Conservation (phyloP, 2,113 vertebrate species). For the Lamprotornis superbus region DNA sequence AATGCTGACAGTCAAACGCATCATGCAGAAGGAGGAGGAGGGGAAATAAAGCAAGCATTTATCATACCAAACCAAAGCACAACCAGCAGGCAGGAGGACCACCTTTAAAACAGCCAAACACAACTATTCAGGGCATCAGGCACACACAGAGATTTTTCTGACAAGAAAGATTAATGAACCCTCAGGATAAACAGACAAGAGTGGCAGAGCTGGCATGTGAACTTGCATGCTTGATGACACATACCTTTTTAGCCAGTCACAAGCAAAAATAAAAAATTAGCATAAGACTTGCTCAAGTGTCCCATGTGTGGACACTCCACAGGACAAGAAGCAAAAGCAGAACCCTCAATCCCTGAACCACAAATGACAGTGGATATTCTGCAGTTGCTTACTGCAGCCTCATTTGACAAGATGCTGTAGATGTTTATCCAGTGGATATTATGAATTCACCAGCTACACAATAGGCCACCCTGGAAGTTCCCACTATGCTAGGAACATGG, state of each 20-base stretch:
- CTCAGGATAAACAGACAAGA: background rate
- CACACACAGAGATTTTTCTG: background rate
- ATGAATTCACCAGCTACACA: conserved; percentile 39
- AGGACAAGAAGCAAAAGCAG: background rate
- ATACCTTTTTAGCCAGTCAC: background rate
- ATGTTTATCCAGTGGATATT: conserved; percentile 40
- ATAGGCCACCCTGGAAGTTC: conserved; percentile 48
- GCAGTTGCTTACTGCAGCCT: background rate
- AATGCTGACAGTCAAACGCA: conserved; percentile 33
- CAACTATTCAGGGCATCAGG: background rate
- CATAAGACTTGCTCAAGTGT: background rate
- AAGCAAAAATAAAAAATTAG: conserved; percentile 18
- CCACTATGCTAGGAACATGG: background rate
- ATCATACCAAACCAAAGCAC: background rate
- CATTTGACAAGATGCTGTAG: conserved; percentile 28
- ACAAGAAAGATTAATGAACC: background rate
- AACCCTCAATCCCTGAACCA: background rate
- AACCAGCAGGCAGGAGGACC: background rate
- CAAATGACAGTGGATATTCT: background rate
- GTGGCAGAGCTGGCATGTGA: background rate
- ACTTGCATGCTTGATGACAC: background rate
- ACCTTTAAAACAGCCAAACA: background rate
- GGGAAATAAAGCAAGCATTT: background rate
- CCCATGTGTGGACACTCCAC: background rate
- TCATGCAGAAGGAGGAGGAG: background rate